Base-by-base conservation (phyloP, 1,140 invertebrate genomes). In the Drosophila gunungcola region DNA sequence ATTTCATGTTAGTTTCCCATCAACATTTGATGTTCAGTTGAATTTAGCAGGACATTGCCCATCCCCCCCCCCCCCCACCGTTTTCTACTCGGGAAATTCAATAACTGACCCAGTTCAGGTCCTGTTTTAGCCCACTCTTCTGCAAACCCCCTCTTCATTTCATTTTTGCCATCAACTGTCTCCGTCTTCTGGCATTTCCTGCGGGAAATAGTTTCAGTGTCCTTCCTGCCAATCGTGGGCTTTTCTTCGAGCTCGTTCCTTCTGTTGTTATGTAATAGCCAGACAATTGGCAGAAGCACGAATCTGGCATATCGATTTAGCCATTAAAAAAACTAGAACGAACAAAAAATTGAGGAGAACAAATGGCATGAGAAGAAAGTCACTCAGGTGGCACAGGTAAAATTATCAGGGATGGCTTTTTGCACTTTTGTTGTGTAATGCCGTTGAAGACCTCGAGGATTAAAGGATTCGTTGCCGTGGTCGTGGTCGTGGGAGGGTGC, bases 81-180 rank as follows among this genome's bases (percentile, higher is more conserved):
- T 57, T 52, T 41, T 25, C 36, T 41, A 41, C 64, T 53, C 41
- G 61, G 64, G 74, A 91, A 91, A 91, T 80, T 91, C 89, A 86
- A 91, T 90, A 91, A 90, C 84, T 91, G 90, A 91, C 90, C 90
- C 91, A 91, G 69, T 86, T 91, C 80, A 72, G 67, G 32, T 45
- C 43, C 51, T 34, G 54, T 29, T 29, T 10, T 42, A 56, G 25
- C 13, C 42, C 39, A 67, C 27, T 38, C 48, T 21, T 45, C 13
- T 38, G 1, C 21, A 25, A 16, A 5, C 45, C 12, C 16, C 4
- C 48, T 42, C 13, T 34, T 32, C 9, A 32, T 48, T 34, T 13
- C 10, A 16, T 58, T 60, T 25, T 27, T 67, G 51, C 36, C 62
- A 46, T 46, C 56, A 78, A 70, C 46, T 58, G 64, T 70, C 64